Conservation (phyloP, 2,888 invertebrate species). For the Branchinecta sandiegonensis region DNA sequence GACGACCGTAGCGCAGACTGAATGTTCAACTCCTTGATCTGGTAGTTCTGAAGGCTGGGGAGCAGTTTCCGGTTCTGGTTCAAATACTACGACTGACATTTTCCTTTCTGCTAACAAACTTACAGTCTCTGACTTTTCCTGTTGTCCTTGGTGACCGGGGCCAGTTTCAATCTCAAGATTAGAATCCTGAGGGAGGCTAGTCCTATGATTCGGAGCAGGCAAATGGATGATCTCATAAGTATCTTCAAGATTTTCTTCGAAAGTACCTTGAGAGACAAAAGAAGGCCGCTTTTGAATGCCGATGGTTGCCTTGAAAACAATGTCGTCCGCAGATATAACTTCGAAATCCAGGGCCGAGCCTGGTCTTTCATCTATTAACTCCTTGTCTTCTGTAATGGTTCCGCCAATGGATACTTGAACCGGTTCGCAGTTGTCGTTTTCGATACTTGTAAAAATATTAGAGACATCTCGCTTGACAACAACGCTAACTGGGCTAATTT, state of each 20-base stretch:
- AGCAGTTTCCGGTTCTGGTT: neutral
- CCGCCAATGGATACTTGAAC: neutral
- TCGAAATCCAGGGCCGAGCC: neutral
- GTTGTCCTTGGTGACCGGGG: too few species aligned
- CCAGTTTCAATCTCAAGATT: too few species aligned
- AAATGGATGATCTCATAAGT: neutral
- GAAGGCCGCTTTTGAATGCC: neutral
- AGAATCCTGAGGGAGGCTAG: too few species aligned
- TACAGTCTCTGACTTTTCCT: too few species aligned
- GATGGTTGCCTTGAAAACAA: constrained; percentile 4
- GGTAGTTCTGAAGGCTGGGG: neutral
- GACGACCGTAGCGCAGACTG: too few species aligned
- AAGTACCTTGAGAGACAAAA: neutral
- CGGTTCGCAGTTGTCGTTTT: neutral
- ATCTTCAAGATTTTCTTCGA: constrained; percentile 7
- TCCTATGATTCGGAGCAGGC: too few species aligned
- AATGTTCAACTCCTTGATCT: too few species aligned
- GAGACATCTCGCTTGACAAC: constrained; percentile 8
- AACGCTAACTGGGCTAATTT: constrained; percentile 9
- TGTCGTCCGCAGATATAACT: neutral
- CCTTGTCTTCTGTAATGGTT: neutral
- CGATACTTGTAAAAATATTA: neutral
- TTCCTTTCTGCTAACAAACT: neutral
- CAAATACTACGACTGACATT: neutral
- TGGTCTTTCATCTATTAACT: neutral